Conservation (phyloP, 2,888 invertebrate species). For the Drosophila planitibia region DNA sequence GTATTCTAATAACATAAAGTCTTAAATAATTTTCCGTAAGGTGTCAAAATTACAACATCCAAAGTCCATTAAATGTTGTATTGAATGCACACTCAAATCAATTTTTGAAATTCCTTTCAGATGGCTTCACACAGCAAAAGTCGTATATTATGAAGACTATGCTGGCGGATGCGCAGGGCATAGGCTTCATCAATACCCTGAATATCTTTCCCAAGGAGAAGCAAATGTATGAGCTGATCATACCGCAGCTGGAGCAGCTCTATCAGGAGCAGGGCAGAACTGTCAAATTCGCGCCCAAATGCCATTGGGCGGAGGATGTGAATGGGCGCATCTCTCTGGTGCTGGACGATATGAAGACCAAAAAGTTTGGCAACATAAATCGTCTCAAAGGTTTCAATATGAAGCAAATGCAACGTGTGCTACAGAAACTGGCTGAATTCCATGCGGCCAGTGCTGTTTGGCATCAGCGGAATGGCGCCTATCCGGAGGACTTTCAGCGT, state of each 20-base stretch:
- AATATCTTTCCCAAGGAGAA: conserved; percentile 84
- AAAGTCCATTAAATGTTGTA: background rate
- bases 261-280: conserved; percentile 71
- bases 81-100: background rate
- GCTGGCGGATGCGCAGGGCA: conserved; percentile 73
- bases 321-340: conserved; percentile 78
- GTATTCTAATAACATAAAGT: background rate
- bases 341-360: conserved; percentile 79
- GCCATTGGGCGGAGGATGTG: conserved; percentile 74
- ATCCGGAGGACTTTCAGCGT: conserved; percentile 75
- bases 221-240: conserved; percentile 79
- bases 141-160: conserved; percentile 83
- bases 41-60: background rate
- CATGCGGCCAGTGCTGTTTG: conserved; percentile 83
- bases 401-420: conserved; percentile 79
- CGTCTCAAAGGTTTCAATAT: conserved; percentile 82
- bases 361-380: conserved; percentile 80
- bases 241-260: conserved; percentile 81
- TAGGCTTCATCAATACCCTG: conserved; percentile 75
- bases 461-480: conserved; percentile 73
- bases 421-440: conserved; percentile 83
- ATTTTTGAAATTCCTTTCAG: conserved; percentile 42
- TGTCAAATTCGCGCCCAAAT: conserved; percentile 81
- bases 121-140: conserved; percentile 77
- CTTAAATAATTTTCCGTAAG: background rate